Conservation (phyloP, 2,888 invertebrate genomes). For the Pseudococcus longispinus region DNA sequence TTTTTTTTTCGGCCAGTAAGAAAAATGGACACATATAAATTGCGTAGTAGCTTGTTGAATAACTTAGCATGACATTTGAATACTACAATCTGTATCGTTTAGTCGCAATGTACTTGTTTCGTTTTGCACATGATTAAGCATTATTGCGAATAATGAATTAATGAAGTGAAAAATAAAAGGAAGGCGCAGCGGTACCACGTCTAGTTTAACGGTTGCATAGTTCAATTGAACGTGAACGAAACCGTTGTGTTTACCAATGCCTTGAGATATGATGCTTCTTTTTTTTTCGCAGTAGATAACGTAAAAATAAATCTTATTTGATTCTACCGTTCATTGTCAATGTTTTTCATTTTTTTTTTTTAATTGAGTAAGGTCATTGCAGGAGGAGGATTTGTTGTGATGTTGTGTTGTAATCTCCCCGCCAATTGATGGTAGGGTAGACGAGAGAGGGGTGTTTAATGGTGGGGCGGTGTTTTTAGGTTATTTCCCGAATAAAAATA, state of each 20-base stretch:
- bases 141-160: constrained; percentile 34
- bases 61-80: constrained; percentile 30
- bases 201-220: constrained; percentile 22
- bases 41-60: constrained; percentile 28
- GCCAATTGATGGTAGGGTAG: too few species aligned
- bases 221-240: constrained; percentile 34
- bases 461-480: too few species aligned
- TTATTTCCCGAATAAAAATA: too few species aligned
- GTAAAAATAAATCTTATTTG: not conserved
- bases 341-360: not conserved
- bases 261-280: constrained; percentile 10
- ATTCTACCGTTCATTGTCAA: constrained; percentile 3
- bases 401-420: too few species aligned
- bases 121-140: constrained; percentile 31
- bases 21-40: constrained; percentile 15
- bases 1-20: not conserved
- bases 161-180: constrained; percentile 28
- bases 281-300: not conserved
- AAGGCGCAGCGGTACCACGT: constrained; percentile 13
- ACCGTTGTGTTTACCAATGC: constrained; percentile 31
- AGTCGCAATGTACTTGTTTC: constrained; percentile 24
- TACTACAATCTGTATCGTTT: constrained; percentile 28
- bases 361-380: not conserved
- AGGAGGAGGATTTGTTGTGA: not conserved
- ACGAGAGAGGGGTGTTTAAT: too few species aligned